These are phyloP conservation scores for Megaptera novaeangliae DNA, from an alignment of 2,113 vertebrate species.

Conservation along the genomic window DNA sequence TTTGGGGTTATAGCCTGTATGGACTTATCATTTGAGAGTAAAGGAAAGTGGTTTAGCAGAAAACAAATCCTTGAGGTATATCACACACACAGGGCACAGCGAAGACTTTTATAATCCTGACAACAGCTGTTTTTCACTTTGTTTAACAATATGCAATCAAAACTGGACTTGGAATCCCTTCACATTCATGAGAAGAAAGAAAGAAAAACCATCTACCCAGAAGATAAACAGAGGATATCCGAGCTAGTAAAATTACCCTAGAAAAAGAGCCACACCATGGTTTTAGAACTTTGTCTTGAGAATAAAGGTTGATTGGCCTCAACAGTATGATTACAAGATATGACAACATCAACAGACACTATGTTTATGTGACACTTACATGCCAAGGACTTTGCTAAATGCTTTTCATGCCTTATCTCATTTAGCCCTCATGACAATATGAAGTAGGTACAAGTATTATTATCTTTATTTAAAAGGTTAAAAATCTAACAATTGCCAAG, in stretches of 20 bases:
- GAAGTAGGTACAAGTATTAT: background rate
- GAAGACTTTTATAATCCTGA: background rate
- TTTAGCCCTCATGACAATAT: background rate
- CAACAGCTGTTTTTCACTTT: background rate
- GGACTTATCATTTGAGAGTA: background rate
- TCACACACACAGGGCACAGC: background rate
- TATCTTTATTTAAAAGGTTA: background rate
- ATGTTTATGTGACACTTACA: background rate
- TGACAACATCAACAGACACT: background rate
- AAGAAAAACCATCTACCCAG: background rate
- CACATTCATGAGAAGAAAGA: background rate
- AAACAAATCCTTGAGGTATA: background rate
- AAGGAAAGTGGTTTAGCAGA: background rate
- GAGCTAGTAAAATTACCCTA: background rate
- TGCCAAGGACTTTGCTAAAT: background rate
- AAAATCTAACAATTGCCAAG: background rate
- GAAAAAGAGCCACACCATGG: background rate
- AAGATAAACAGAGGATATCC: background rate
- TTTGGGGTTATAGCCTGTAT: background rate
- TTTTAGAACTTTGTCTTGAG: background rate
- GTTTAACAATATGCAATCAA: background rate
- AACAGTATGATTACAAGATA: background rate
- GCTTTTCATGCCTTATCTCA: background rate
- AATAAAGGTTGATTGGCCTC: background rate
- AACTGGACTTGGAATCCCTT: background rate